These are phyloP conservation scores for Mus pahari DNA, from an alignment of 2,113 vertebrate genomes.

Conservation along the genomic window DNA sequence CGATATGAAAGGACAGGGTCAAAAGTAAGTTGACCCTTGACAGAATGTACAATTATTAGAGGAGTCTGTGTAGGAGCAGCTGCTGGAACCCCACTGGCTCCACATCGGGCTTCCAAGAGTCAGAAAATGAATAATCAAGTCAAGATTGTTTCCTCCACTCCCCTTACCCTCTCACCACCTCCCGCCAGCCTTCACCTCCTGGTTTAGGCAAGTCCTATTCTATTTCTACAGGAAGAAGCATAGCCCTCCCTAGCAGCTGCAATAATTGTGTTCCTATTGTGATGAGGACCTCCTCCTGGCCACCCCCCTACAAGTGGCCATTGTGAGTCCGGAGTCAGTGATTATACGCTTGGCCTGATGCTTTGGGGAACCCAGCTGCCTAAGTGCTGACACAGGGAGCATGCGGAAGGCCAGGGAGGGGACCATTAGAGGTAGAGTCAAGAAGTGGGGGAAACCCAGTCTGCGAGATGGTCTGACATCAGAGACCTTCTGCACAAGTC, in stretches of 20 bases:
- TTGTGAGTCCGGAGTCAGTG: constrained; percentile 88
- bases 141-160: constrained; percentile 81
- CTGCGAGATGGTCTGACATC: constrained; percentile 89
- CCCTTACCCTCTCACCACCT: neutral
- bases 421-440: constrained; percentile 43
- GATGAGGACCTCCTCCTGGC: constrained; percentile 85
- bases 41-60: constrained; percentile 91
- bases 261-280: constrained; percentile 91
- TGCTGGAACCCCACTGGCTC: constrained; percentile 89
- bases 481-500: constrained; percentile 93
- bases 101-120: constrained; percentile 83
- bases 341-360: constrained; percentile 89
- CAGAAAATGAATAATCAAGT: constrained; percentile 88
- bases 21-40: constrained; percentile 91
- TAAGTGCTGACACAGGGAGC: constrained; percentile 89
- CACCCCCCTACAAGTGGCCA: constrained; percentile 91
- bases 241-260: constrained; percentile 90
- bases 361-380: constrained; percentile 91
- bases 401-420: constrained; percentile 57
- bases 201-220: constrained; percentile 76
- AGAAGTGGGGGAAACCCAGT: constrained; percentile 72
- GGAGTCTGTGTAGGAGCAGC: constrained; percentile 87
- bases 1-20: constrained; percentile 88
- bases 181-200: constrained; percentile 53
- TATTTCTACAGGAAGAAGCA: constrained; percentile 86